These are phyloP conservation scores for Proisotoma minuta DNA, from an alignment of 2,888 invertebrate genomes.

Conservation along the genomic window DNA sequence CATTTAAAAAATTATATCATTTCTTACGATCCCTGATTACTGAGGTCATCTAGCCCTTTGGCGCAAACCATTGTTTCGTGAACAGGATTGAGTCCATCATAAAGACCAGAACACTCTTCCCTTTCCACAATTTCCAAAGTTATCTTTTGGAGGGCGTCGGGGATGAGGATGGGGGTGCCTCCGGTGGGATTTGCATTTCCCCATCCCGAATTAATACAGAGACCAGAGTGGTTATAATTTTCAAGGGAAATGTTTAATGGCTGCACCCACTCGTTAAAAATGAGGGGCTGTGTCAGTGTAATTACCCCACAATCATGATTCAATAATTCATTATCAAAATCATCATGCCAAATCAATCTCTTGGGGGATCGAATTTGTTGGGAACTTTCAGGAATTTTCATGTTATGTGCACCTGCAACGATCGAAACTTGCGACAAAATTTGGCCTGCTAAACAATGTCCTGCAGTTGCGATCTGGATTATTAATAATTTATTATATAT, in stretches of 20 bases:
- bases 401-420: constrained; percentile 31
- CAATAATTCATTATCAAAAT: constrained; percentile 18
- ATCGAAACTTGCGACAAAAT: constrained; percentile 12
- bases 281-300: constrained; percentile 2
- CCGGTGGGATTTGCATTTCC: constrained; percentile 17
- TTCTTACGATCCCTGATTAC: constrained; percentile 13
- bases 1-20: not conserved
- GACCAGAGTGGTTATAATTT: constrained; percentile 7
- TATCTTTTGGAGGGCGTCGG: constrained; percentile 48
- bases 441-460: constrained; percentile 25
- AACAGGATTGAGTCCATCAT: constrained; percentile 29
- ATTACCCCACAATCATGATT: constrained; percentile 18
- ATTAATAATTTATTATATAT: not conserved
- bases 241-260: not conserved
- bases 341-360: constrained; percentile 4
- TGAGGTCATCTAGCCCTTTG: not conserved
- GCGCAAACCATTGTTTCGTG: constrained; percentile 37
- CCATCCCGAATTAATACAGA: constrained; percentile 25
- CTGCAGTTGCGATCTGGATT: constrained; percentile 13
- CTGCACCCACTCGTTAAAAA: constrained; percentile 14
- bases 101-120: constrained; percentile 40
- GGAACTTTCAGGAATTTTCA: constrained; percentile 18
- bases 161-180: constrained; percentile 16
- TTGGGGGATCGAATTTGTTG: constrained; percentile 21
- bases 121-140: constrained; percentile 46